phyloP scores from a whole-genome alignment of 2,113 vertebrate species.

The Pseudopodoces humilis region DNA sequence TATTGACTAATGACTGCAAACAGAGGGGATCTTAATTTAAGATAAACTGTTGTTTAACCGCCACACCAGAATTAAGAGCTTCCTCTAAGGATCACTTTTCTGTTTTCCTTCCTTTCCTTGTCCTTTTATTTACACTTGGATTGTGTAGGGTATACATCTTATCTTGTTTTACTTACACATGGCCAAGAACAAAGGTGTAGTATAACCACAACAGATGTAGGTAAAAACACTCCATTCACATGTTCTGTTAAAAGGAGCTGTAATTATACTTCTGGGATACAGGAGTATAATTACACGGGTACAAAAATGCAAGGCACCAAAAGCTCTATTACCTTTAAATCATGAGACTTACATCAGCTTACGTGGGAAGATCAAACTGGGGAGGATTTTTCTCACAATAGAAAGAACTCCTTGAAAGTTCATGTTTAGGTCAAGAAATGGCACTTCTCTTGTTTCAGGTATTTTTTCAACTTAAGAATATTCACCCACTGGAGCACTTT shows the following conservation, averaged over 20 bases:
- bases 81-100: not conserved
- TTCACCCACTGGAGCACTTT: not conserved
- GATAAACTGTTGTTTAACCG: not conserved
- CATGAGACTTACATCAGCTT: not conserved
- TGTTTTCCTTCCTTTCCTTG: not conserved
- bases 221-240: not conserved
- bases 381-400: not conserved
- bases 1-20: not conserved
- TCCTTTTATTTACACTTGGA: not conserved
- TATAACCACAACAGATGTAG: not conserved
- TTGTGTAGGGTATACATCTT: not conserved
- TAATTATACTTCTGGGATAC: not conserved
- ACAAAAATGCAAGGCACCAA: not conserved
- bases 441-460: not conserved
- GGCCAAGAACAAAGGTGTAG: not conserved
- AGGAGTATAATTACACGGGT: not conserved
- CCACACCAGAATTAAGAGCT: not conserved
- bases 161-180: not conserved
- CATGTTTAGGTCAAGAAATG: not conserved
- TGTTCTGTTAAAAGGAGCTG: not conserved
- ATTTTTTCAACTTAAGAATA: not conserved
- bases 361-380: rapidly evolving
- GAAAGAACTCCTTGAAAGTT: not conserved
- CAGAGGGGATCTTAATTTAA: not conserved
- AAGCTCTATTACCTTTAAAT: not conserved